These are phyloP conservation scores for Mermis nigrescens DNA, from an alignment of 2,888 invertebrate genomes.

Conservation along the genomic window DNA sequence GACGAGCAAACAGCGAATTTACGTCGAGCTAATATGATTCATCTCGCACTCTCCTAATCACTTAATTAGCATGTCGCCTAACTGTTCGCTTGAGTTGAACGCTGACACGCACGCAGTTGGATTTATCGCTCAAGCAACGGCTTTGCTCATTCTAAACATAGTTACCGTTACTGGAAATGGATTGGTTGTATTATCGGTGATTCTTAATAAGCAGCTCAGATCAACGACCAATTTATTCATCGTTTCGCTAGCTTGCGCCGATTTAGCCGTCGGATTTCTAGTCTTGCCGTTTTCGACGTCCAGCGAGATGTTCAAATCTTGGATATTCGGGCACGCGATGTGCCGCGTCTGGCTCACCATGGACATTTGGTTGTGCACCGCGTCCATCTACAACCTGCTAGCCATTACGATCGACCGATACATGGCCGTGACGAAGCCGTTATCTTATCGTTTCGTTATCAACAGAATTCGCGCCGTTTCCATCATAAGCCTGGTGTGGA, in stretches of 20 bases:
- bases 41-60: no score
- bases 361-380: constrained; percentile 1
- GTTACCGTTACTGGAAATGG: background rate
- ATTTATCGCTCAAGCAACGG: background rate
- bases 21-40: no score
- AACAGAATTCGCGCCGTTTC: background rate
- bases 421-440: constrained; percentile 2
- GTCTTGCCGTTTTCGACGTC: constrained; percentile 4
- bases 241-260: background rate
- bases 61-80: no score
- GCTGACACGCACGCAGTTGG: no score
- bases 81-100: no score
- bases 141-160: background rate
- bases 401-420: background rate
- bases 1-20: no score
- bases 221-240: background rate
- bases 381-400: background rate
- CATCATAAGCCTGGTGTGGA: background rate
- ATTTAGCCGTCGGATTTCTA: background rate
- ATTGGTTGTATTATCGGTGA: background rate
- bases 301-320: background rate
- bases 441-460: background rate
- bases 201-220: background rate
- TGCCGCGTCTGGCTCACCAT: background rate
- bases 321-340: background rate